Percentiles rank a stretch among this genome's conserved stretches.
These are phyloP conservation scores for Dorcus parallelipipedus DNA, from an alignment of 2,888 invertebrate species.

Conservation along the genomic window DNA sequence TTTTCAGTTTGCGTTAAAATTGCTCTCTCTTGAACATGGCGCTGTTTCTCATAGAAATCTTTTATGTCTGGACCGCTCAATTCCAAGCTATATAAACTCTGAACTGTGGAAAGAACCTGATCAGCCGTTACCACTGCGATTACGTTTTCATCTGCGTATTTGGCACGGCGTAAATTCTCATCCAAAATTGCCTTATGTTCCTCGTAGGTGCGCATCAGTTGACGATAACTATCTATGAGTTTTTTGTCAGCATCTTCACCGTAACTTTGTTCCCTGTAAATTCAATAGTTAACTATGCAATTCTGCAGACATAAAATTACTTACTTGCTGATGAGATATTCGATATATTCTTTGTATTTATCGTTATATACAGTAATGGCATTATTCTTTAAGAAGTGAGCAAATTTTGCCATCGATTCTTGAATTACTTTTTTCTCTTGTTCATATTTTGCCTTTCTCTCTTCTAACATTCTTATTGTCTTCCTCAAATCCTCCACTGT, in stretches of 20 bases:
- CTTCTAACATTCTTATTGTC: neutral
- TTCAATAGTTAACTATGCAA: neutral
- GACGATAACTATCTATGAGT: conserved; percentile 27
- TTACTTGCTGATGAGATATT: conserved; percentile 38
- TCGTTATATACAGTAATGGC: conserved; percentile 41
- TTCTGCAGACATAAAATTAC: neutral
- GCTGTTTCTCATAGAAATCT: conserved; percentile 32
- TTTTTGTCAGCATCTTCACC: conserved; percentile 25
- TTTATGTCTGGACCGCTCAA: conserved; percentile 35
- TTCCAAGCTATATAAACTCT: conserved; percentile 32
- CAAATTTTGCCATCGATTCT: conserved; percentile 37
- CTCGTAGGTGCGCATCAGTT: conserved; percentile 31
- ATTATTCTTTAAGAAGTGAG: conserved; percentile 39
- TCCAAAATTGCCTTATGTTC: conserved; percentile 32
- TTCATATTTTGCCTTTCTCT: conserved; percentile 19
- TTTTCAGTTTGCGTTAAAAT: neutral
- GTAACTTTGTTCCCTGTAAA: conserved; percentile 31
- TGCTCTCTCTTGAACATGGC: neutral
- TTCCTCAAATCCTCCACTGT: neutral
- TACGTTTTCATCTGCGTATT: neutral
- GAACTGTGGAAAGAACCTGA: conserved; percentile 27
- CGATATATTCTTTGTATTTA: conserved; percentile 38
- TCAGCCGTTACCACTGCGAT: conserved; percentile 23
- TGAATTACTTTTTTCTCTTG: conserved; percentile 33
- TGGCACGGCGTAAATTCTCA: conserved; percentile 17